Evolutionary conservation across 2,888 invertebrate genomes (phyloP).

Genomic region (Perizoma flavofasciatum): DNA sequence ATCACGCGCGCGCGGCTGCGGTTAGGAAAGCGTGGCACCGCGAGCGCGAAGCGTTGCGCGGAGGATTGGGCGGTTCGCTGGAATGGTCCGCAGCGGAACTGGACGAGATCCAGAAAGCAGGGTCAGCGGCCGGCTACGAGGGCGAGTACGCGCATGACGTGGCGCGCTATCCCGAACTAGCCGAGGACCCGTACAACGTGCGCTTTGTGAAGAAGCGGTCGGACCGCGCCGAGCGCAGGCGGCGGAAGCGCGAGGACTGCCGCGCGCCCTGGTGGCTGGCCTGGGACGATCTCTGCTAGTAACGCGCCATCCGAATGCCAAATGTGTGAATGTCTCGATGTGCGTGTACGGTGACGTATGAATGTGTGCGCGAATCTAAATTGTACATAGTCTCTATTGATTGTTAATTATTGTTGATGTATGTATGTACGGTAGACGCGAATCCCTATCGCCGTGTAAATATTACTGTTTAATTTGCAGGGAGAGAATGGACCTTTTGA

Average conservation of each 20-base stretch:
- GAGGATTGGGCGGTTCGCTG: slow-evolving; percentile 89
- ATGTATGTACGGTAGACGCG: slow-evolving; percentile 83
- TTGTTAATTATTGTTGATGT: slow-evolving; percentile 82
- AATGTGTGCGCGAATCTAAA: slow-evolving; percentile 74
- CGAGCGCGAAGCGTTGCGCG: slow-evolving; percentile 92
- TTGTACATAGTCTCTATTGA: slow-evolving; percentile 84
- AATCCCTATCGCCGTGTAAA: slow-evolving; percentile 84
- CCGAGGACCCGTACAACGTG: slow-evolving; percentile 98
- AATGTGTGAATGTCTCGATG: slow-evolving; percentile 73
- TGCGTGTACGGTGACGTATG: slow-evolving; percentile 70
- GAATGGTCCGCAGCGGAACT: slow-evolving; percentile 95
- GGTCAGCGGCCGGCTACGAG: slow-evolving; percentile 93
- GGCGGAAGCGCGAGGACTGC: slow-evolving; percentile 87
- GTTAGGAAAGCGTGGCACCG: slow-evolving; percentile 96
- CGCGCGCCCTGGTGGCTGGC: slow-evolving; percentile 79
- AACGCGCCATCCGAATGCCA: slow-evolving; percentile 80
- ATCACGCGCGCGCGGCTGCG: slow-evolving; percentile 94
- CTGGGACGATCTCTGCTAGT: slow-evolving; percentile 76
- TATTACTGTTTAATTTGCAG: slow-evolving; percentile 83
- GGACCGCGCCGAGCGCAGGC: slow-evolving; percentile 88
- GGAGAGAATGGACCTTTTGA: slow-evolving; percentile 84
- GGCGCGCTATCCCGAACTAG: slow-evolving; percentile 94
- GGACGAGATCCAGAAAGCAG: slow-evolving; percentile 94
- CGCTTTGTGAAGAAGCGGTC: slow-evolving; percentile 93
- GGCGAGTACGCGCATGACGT: slow-evolving; percentile 97